Evolutionary conservation across 2,888 invertebrate genomes (phyloP), one percentile per base, ranked within the genome.

Genomic region (Eupithecia centaureata): DNA sequence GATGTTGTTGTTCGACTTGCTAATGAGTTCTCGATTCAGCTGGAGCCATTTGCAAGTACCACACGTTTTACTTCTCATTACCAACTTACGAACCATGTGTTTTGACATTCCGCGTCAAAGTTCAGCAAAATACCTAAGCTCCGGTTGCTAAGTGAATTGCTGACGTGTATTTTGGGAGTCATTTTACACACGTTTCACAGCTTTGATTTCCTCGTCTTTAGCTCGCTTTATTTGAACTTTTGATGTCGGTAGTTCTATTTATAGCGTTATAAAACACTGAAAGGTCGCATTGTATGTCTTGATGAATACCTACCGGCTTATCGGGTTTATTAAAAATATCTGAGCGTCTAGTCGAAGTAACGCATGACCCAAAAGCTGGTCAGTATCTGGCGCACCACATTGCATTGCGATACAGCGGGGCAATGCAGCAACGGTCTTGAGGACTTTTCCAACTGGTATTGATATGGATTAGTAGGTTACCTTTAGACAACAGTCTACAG

Each of bases 1-100:
- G 82, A 82, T 83, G 81, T 81, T 85, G 85, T 87, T 88, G 87
- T 88, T 88, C 85, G 85, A 88, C 87, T 88, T 88, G 85, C 88
- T 89, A 89, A 89, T 88, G 88, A 89, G 88, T 87, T 88, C 86
- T 86, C 84, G 85, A 88, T 88, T 85, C 84, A 84, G 81, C 82
- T 79, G 77, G 76, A 81, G 79, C 77, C 77, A 77, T 84, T 83
- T 82, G 80, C 79, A 82, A 86, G 79, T 82, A 77, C 77, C 79
- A 81, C 76, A 80, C 80, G 82, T 83, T 85, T 69, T 85, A 85
- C 81, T 79, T 81, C 82, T 82, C 82, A 85, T 86, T 85, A 82
- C 74, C 72, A 71, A 71, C 73, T 86, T 85, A 81, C 73, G 72
- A 71, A 70, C 73, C 79, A 83, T 83, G 80, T 83, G 82, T 84